Evolutionary conservation across 2,113 vertebrate species (phyloP), one percentile per base, ranked within the genome.

Genomic region (Sus scrofa): DNA sequence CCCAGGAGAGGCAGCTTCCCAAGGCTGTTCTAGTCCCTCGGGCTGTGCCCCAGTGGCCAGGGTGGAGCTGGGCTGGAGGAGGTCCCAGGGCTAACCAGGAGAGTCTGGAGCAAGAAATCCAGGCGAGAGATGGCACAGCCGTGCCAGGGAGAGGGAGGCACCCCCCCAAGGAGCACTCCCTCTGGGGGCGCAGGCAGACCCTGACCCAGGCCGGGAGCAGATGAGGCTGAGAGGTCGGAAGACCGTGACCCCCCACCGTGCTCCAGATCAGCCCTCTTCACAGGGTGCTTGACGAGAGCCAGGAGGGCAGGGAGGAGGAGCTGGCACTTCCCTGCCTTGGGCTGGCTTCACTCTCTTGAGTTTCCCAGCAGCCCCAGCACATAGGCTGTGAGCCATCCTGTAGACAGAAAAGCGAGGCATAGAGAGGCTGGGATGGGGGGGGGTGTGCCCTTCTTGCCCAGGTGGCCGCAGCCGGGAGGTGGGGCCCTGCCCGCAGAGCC

Each of bases 401-500:
- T 20, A 89, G 78, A 67, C 44, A 71, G 27, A 10, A 52, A 79
- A 27, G 13, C 0, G 32, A 71, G 22, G 44, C 44, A 27, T n/a
- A 2, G 39, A 56, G 56, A 10, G 14, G n/a, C 22, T 24, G 1
- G 20, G 71, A 27, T 83, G 16, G 32, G 7, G 14, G 7, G 34
- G 32, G 30, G 30, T 0, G 0, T 50, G 44, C 22, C 13, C 5
- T 0, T 44, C 32, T 65, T 18, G 30, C 30, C 32, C 0, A 2
- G 44, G 19, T 9, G 12, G 54, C 32, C 70, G 7, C 19, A 9
- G 30, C 30, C 62, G 20, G 63, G 62, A 84, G 26, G 62, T 4
- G 26, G 34, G 27, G 15, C n/a, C 15, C 52, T 0, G 1, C 67
- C 14, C 3, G 1, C 7, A 22, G 9, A 68, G 75, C 0, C 3